phyloP scores from a whole-genome alignment of 2,113 vertebrate genomes.

The Phaetusa simplex region DNA sequence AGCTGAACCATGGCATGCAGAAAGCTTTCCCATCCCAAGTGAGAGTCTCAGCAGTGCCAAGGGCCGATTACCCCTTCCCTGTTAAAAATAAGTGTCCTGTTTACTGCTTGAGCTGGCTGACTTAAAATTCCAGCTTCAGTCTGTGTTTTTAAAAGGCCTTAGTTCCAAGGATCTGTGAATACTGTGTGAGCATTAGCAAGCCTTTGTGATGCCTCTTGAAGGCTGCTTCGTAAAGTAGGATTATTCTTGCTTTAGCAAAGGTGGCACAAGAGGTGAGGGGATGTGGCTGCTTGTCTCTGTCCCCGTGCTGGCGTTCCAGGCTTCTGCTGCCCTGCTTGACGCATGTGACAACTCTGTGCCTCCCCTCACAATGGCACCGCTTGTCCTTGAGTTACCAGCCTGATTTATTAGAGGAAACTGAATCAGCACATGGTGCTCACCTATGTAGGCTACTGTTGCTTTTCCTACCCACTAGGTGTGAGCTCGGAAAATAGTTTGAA shows the following conservation, averaged over 20 bases:
- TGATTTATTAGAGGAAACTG: not conserved
- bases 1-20: not conserved
- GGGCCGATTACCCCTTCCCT: not conserved
- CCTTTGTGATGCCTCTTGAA: not conserved
- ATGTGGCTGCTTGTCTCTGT: not conserved
- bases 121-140: not conserved
- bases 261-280: not conserved
- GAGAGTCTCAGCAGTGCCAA: not conserved
- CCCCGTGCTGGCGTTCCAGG: accelerated
- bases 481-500: conserved; percentile 36
- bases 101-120: conserved; percentile 2
- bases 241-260: not conserved
- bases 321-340: not conserved
- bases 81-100: not conserved
- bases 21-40: not conserved
- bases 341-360: not conserved
- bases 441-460: not conserved
- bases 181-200: not conserved
- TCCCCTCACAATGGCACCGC: not conserved
- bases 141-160: not conserved
- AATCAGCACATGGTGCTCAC: not conserved
- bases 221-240: not conserved
- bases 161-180: not conserved
- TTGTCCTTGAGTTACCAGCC: not conserved
- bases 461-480: conserved; percentile 3